A percentile compares a stretch with the other conserved stretches of the same genome.
Conservation (phyloP, 2,888 invertebrate genomes). For the Protodeltote pygarga region DNA sequence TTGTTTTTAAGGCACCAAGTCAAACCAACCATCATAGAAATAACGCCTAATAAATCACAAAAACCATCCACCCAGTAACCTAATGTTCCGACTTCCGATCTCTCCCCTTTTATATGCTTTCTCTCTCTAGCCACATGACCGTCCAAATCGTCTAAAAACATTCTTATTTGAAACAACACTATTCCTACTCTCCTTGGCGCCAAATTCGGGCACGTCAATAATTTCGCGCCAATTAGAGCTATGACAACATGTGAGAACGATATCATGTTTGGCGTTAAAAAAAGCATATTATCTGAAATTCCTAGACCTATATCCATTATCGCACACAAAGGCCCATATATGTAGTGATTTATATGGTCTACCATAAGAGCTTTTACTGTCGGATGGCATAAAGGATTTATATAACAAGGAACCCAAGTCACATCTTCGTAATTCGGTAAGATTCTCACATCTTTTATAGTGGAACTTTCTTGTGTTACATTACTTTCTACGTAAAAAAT, state of each 20-base stretch:
- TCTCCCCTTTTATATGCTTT: slow-evolving; percentile 91
- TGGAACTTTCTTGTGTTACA: slow-evolving; percentile 61
- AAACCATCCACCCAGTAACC: slow-evolving; percentile 95
- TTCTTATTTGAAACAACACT: slow-evolving; percentile 92
- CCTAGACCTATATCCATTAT: slow-evolving; percentile 89
- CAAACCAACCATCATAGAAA: slow-evolving; percentile 90
- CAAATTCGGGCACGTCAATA: slow-evolving; percentile 91
- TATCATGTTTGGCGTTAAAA: slow-evolving; percentile 94
- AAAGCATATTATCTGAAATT: slow-evolving; percentile 86
- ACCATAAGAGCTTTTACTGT: slow-evolving; percentile 94
- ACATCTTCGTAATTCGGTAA: slow-evolving; percentile 80
- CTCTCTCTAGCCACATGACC: slow-evolving; percentile 94
- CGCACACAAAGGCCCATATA: slow-evolving; percentile 93
- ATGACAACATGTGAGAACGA: slow-evolving; percentile 93
- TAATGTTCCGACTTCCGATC: slow-evolving; percentile 92
- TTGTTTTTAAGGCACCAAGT: slow-evolving; percentile 90
- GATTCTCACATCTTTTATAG: slow-evolving; percentile 48
- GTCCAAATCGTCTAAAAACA: slow-evolving; percentile 94
- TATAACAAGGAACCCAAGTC: slow-evolving; percentile 89
- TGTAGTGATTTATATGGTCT: slow-evolving; percentile 94
- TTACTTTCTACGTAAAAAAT: slow-evolving; percentile 61
- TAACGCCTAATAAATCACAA: slow-evolving; percentile 92
- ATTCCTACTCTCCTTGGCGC: slow-evolving; percentile 91
- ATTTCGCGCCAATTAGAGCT: slow-evolving; percentile 91
- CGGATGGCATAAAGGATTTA: slow-evolving; percentile 92